Conservation (phyloP, 2,888 invertebrate species). For the Azorinus chamasolen region DNA sequence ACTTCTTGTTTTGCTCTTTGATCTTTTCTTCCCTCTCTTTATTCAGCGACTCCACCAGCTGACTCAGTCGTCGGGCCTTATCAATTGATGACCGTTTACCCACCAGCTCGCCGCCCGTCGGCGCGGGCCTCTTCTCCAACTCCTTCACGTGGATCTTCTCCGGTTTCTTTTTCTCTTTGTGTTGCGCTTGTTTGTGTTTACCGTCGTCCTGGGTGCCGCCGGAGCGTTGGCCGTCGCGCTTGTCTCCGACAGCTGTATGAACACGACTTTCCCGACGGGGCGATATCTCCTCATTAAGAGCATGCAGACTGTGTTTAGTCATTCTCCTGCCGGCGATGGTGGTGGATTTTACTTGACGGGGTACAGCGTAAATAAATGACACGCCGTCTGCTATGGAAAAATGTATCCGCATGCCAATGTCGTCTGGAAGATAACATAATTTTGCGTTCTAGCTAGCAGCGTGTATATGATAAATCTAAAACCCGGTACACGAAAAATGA, state of each 20-base stretch:
- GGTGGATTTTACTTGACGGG: conserved; percentile 4
- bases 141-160: conserved; percentile 27
- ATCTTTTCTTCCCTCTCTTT: conserved; percentile 33
- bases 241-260: not conserved
- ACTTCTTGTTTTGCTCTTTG: conserved; percentile 42
- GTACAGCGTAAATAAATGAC: conserved; percentile 39
- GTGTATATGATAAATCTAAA: too few relatives aligned
- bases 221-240: not conserved
- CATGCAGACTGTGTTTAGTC: conserved; percentile 36
- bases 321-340: conserved; percentile 14
- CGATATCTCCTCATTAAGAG: conserved; percentile 12
- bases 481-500: too few relatives aligned
- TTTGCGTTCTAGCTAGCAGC: too few relatives aligned
- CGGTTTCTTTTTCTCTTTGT: conserved; percentile 13
- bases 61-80: conserved; percentile 29
- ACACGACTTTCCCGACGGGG: conserved; percentile 9
- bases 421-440: conserved; percentile 35
- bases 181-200: conserved; percentile 1
- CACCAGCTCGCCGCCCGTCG: too few relatives aligned
- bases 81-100: conserved; percentile 10
- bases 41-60: conserved; percentile 44
- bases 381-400: conserved; percentile 62
- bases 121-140: not conserved
- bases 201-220: conserved; percentile 1
- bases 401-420: conserved; percentile 46